Evolutionary conservation across 35 echinoderm and acorn worm species (phyloP), one percentile per base, ranked within the genome.

Genomic region (Apostichopus japonicus): DNA sequence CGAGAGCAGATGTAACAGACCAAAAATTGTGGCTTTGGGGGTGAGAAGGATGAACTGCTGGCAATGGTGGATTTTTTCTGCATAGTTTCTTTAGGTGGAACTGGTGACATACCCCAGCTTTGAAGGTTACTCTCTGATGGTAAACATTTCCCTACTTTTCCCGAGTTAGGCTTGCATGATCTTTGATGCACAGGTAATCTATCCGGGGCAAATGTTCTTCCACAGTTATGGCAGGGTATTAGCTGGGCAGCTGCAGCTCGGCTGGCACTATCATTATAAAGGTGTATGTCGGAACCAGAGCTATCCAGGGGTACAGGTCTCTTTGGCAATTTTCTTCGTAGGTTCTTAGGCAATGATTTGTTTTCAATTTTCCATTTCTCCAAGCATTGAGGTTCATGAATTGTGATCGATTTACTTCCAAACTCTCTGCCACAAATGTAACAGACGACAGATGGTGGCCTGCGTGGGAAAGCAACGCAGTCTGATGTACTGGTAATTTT

Each of bases 341-440:
- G 61, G 55, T 99, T 92, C 84, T 95, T 99, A 57, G 97, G 97
- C 6, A 99, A 94, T 27, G 90, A 92, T n/a, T 79, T 91, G 75
- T 99, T 96, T 55, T 99, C 77, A 24, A 92, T 15, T 77, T 99
- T 91, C 95, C 95, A 99, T 87, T 99, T 96, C 65, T 96, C 89
- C 17, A 99, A 70, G 81, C 97, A 99, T 77, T 99, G 93, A 10
- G 97, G 97, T 80, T 99, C 97, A 92, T 99, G 97, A 61, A 99
- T 99, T 9, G 97, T 82, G 27, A 99, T 96, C 7, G 97, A 99
- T 72, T 99, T 99, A 10, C 91, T 78, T 23, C 97, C 97, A 93
- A 99, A 99, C 67, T 96, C 95, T 81, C 97, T 79, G 14, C 97
- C 97, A 92, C 97, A 99, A 59, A 99, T 96, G 72, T 96, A 99